Evolutionary conservation across 2,113 vertebrate species (phyloP).

Genomic region (Microtus pennsylvanicus): DNA sequence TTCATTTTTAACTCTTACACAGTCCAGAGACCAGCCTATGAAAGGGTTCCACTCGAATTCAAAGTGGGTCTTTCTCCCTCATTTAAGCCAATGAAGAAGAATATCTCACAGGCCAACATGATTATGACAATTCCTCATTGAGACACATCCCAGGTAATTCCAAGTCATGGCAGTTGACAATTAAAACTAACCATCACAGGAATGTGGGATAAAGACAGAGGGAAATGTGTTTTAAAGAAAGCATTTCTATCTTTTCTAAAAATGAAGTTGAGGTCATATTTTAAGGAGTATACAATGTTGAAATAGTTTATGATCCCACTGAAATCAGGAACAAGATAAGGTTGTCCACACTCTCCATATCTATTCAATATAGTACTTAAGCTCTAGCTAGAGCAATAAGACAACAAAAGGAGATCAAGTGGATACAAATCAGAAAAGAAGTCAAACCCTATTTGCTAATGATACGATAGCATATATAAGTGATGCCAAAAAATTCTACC

Average conservation of each 20-base stretch:
- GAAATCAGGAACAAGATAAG: too few relatives aligned
- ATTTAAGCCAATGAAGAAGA: neutral
- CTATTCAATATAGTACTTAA: too few relatives aligned
- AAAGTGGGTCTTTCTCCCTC: neutral
- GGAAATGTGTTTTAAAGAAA: neutral
- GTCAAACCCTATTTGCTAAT: too few relatives aligned
- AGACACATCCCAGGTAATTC: neutral
- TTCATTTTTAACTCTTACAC: neutral
- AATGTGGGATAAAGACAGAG: neutral
- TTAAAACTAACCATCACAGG: neutral
- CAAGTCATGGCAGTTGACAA: neutral
- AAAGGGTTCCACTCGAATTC: neutral
- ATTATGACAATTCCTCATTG: neutral
- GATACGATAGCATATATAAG: too few relatives aligned
- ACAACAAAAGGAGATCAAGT: too few relatives aligned
- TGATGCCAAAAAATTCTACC: too few relatives aligned
- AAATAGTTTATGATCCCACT: neutral
- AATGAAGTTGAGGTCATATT: slow-evolving; percentile 33
- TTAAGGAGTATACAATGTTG: slow-evolving; percentile 41
- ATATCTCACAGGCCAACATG: neutral
- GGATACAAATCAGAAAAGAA: too few relatives aligned
- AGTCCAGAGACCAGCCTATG: neutral
- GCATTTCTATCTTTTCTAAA: neutral
- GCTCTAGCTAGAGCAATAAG: too few relatives aligned
- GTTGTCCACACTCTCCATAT: too few relatives aligned